These are phyloP conservation scores for Cartodere bifasciata DNA, from an alignment of 2,888 invertebrate genomes.

Conservation along the genomic window DNA sequence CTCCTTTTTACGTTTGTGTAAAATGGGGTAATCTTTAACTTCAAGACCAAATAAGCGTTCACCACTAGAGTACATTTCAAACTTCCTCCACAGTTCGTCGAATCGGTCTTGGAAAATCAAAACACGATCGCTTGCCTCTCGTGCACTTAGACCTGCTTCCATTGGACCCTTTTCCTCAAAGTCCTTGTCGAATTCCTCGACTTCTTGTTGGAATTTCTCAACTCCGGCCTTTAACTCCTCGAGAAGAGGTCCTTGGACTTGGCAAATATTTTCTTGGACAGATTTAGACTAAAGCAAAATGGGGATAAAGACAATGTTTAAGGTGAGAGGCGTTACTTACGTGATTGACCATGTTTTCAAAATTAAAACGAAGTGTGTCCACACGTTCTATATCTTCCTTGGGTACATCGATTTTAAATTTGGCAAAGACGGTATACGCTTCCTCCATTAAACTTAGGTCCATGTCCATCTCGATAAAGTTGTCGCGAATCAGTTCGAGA, in stretches of 20 bases:
- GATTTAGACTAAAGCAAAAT: constrained; percentile 41
- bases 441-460: constrained; percentile 65
- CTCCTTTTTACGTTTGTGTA: constrained; percentile 70
- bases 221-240: constrained; percentile 61
- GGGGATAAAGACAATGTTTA: neutral
- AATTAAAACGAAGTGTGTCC: constrained; percentile 64
- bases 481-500: constrained; percentile 58
- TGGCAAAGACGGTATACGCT: constrained; percentile 58
- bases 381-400: constrained; percentile 71
- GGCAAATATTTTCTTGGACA: constrained; percentile 56
- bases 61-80: constrained; percentile 71
- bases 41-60: constrained; percentile 76
- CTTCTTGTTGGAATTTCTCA: constrained; percentile 48
- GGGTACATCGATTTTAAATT: constrained; percentile 53
- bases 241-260: constrained; percentile 64
- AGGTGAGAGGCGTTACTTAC: constrained; percentile 37
- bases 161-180: constrained; percentile 73
- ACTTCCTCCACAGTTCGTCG: constrained; percentile 71
- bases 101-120: constrained; percentile 66
- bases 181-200: constrained; percentile 55
- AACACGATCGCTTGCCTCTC: constrained; percentile 75
- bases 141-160: constrained; percentile 68
- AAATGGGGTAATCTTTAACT: constrained; percentile 68
- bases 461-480: constrained; percentile 70
- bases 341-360: constrained; percentile 59